Percentiles rank a stretch among this genome's conserved stretches.
phyloP scores from a whole-genome alignment of 30 jellyfish, hydroid and myxozoan species.

The Pseudorhiza aurosa region DNA sequence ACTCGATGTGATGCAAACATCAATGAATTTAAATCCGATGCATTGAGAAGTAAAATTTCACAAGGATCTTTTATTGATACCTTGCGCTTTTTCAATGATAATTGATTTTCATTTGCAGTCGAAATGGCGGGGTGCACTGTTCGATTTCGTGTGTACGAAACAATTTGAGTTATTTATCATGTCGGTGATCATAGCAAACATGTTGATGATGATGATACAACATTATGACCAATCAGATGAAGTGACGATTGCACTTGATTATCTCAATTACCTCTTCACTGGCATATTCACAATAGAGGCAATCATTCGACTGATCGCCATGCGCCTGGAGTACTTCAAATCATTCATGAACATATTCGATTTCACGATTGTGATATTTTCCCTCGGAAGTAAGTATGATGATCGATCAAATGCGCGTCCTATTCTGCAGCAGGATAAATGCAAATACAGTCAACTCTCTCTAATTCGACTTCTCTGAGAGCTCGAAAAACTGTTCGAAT shows the following conservation, averaged over 20 bases:
- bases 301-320: conserved; percentile 71
- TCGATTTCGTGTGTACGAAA: conserved; percentile 87
- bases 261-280: conserved; percentile 89
- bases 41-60: too few species aligned
- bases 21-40: too few species aligned
- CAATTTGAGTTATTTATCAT: conserved; percentile 95
- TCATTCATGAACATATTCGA: conserved; percentile 92
- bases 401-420: neutral
- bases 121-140: conserved; percentile 96
- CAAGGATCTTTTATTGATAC: too few species aligned
- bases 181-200: conserved; percentile 94
- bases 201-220: conserved; percentile 98
- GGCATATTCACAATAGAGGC: conserved; percentile 96
- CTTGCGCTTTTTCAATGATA: too few species aligned
- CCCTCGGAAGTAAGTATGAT: conserved; percentile 82
- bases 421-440: too few species aligned
- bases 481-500: too few species aligned
- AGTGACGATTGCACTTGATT: conserved; percentile 86
- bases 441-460: too few species aligned
- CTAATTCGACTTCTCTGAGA: too few species aligned
- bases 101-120: conserved; percentile 68
- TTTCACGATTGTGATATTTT: conserved; percentile 81
- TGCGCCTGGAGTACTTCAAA: conserved; percentile 93
- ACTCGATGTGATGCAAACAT: too few species aligned
- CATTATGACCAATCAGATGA: conserved; percentile 84